Evolutionary conservation across 1,140 invertebrate genomes (phyloP), one percentile per base, ranked within the genome.

Genomic region (Lethocerus indicus): DNA sequence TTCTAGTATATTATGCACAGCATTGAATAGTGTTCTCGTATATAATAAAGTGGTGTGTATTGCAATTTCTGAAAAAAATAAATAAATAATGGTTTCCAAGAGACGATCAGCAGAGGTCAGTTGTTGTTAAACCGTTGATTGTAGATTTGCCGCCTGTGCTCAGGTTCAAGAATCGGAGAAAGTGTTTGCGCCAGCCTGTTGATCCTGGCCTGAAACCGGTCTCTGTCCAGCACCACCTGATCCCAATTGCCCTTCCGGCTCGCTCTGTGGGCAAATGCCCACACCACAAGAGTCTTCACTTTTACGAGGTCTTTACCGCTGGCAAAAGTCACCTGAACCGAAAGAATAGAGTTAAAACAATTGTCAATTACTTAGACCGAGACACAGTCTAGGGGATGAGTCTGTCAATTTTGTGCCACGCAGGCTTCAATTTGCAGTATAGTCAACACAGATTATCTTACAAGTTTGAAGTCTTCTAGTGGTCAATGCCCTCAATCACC

Each of bases 171-270:
- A 46, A 78, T 59, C 6, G 64, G 65, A 50, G 65, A 60, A 14
- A 80, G 57, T 32, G 67, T 56, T 25, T 55, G 39, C 23, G 64
- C 67, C 1, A 67, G 60, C 1, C 60, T 56, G 9, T 60, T 53
- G 35, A 78, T 72, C 21, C 74, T 63, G 5, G 59, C 57, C 28
- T 63, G 63, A 59, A 81, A 81, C 51, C 77, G 62, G 12, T 60
- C 66, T 23, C 72, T 63, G 56, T 81, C 78, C 13, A 74, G 63
- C 1, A 69, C 76, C 49, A 67, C 66, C 57, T 67, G 58, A 57
- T 80, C 76, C 78, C 78, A 81, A 16, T 67, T 69, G 21, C 78
- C 77, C 58, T 68, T 71, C 27, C 78, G 62, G 13, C 76, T 76
- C 29, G 67, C 66, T 46, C 73, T 65, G 58, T 79, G 77, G 3